Base-by-base conservation (phyloP, 53 echinoderm and acorn worm species). In the Mesocentrotus franciscanus region DNA sequence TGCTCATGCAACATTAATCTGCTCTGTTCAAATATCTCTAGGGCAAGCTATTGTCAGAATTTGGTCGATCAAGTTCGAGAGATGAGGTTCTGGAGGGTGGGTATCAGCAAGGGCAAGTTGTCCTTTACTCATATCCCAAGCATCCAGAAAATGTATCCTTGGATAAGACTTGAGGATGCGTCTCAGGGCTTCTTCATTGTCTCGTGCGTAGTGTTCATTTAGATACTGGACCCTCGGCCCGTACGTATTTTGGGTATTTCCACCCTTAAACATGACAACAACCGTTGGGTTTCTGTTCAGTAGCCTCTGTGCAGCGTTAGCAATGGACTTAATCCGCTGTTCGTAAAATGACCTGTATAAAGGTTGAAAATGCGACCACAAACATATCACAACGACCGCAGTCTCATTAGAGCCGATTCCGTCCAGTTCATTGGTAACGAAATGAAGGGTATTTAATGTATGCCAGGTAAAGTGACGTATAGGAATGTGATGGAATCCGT, bases 121-220 rank as follows among this genome's bases (percentile, higher is more conserved):
- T 74, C 74, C 74, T 27, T 74, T 74, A 30, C 74, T 74, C 74
- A 74, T 74, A 74, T 74, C 74, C 74, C 74, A 74, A 9, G 74
- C 74, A 24, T 74, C 74, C 27, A 74, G 29, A 74, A 74, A 74
- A 74, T 74, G 74, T 10, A 74, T 10, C 29, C 27, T 30, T 29
- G 74, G 74, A 74, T 74, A 74, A 10, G 74, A 74, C 12, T 27
- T 74, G 24, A 74, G 74, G 24, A 74, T 74, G 30, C 74, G 74
- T 74, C 74, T 74, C 30, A 74, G 74, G 30, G 74, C n/a, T n/a
- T n/a, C n/a, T n/a, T n/a, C n/a, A n/a, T n/a, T n/a, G n/a, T n/a
- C n/a, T n/a, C n/a, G n/a, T 27, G 74, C 74, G 74, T 74, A 74
- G 29, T 74, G 24, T 5, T 74, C 74, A 74, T 74, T 74, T 74